Conservation (phyloP, 2,797 vertebrate genomes). For the Enteromius radiatus region DNA sequence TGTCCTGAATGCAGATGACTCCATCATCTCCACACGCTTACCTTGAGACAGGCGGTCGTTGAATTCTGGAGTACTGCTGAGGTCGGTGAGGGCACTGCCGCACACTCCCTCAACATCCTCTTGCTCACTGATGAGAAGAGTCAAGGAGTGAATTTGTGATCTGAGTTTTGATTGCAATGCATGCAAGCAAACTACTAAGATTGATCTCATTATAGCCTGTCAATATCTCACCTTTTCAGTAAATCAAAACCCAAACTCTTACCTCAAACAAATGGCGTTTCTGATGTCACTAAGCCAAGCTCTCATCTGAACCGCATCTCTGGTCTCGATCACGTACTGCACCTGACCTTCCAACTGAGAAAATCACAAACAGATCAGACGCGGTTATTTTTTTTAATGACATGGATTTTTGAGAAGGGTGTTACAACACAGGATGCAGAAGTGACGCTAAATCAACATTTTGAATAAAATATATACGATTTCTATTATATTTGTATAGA, state of each 20-base stretch:
- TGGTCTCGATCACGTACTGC: slow-evolving; percentile 89
- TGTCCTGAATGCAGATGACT: slow-evolving; percentile 36
- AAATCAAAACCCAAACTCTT: slow-evolving; percentile 34
- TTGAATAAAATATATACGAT: background rate
- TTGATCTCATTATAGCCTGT: background rate
- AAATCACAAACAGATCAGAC: background rate
- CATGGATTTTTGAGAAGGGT: background rate
- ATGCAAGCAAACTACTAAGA: background rate
- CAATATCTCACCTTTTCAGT: background rate
- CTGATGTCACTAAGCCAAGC: slow-evolving; percentile 93
- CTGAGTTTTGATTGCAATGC: background rate
- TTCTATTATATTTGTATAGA: background rate
- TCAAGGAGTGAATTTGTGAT: slow-evolving; percentile 8
- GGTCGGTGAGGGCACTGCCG: slow-evolving; percentile 79
- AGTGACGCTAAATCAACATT: background rate
- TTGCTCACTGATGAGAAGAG: slow-evolving; percentile 73
- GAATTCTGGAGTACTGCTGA: slow-evolving; percentile 86
- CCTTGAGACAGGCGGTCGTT: slow-evolving; percentile 88
- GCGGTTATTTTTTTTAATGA: background rate
- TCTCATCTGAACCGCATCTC: slow-evolving; percentile 88
- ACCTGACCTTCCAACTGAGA: slow-evolving; percentile 82
- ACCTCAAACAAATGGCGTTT: slow-evolving; percentile 88
- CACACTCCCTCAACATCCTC: slow-evolving; percentile 79
- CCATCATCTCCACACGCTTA: slow-evolving; percentile 62
- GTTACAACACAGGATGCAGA: background rate